phyloP scores from a whole-genome alignment of 2,113 vertebrate species.

The Hyla sarda region DNA sequence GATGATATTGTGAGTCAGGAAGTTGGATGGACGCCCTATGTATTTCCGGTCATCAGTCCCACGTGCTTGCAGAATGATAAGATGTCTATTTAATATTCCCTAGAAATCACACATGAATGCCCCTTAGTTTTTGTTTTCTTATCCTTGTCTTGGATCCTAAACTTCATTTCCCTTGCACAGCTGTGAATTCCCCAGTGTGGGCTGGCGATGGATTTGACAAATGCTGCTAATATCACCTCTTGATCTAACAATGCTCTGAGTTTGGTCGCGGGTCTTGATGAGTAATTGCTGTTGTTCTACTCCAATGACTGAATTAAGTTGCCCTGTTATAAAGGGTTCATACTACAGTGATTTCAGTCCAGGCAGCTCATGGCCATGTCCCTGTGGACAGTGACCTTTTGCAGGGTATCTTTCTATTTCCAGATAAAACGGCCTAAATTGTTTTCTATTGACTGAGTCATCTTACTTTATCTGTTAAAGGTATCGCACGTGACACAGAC shows the following conservation, averaged over 20 bases:
- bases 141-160: slow-evolving; percentile 62
- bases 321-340: slow-evolving; percentile 68
- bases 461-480: slow-evolving; percentile 50
- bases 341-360: slow-evolving; percentile 61
- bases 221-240: slow-evolving; percentile 89
- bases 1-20: background rate
- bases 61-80: background rate
- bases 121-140: slow-evolving; percentile 1
- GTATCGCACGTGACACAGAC: background rate
- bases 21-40: background rate
- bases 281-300: slow-evolving; percentile 86
- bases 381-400: slow-evolving; percentile 58
- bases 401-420: slow-evolving; percentile 45
- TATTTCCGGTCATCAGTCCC: background rate
- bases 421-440: slow-evolving; percentile 58
- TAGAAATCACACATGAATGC: background rate
- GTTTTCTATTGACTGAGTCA: slow-evolving; percentile 58
- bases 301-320: slow-evolving; percentile 76
- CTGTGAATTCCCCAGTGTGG: slow-evolving; percentile 83
- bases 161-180: slow-evolving; percentile 85
- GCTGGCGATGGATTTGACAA: slow-evolving; percentile 84
- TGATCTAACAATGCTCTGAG: slow-evolving; percentile 80
- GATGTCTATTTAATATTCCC: slow-evolving; percentile 9
- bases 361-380: slow-evolving; percentile 59
- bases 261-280: slow-evolving; percentile 78